These are phyloP conservation scores for Reinhardtius hippoglossoides DNA, from an alignment of 2,113 vertebrate genomes.

Conservation along the genomic window DNA sequence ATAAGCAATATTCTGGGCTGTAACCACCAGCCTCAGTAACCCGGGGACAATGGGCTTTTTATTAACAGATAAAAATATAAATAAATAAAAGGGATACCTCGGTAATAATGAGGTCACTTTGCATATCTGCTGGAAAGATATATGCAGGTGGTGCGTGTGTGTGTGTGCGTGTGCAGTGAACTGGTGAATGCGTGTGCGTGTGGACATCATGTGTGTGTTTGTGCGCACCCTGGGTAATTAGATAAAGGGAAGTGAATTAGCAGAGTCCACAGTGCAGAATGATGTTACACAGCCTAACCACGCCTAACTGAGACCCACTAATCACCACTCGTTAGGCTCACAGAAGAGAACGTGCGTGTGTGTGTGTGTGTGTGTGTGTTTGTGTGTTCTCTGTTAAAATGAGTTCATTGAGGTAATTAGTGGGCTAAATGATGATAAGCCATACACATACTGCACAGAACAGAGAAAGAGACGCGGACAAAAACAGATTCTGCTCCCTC, in stretches of 20 bases:
- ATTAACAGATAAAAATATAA: constrained; percentile 65
- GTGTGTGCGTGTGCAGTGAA: constrained; percentile 67
- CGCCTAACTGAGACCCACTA: constrained; percentile 87
- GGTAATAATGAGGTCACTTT: constrained; percentile 76
- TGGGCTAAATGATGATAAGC: constrained; percentile 59
- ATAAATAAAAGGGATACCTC: constrained; percentile 60
- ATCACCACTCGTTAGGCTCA: constrained; percentile 91
- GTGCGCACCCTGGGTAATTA: constrained; percentile 88
- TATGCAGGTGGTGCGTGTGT: constrained; percentile 32
- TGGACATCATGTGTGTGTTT: constrained; percentile 62
- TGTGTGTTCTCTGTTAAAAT: constrained; percentile 42
- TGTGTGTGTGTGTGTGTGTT: neutral
- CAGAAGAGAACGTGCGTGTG: constrained; percentile 12
- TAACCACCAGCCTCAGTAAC: constrained; percentile 48
- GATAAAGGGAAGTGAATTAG: constrained; percentile 94
- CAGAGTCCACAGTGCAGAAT: constrained; percentile 89
- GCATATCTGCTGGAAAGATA: constrained; percentile 68
- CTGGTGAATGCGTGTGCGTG: constrained; percentile 56
- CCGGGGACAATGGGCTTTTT: constrained; percentile 64
- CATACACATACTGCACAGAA: constrained; percentile 30
- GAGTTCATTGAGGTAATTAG: constrained; percentile 62
- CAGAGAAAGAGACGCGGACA: constrained; percentile 2
- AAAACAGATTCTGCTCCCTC: neutral
- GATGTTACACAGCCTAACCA: constrained; percentile 87
- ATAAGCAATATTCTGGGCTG: constrained; percentile 51